These are phyloP conservation scores for Microctenopoma lineatum DNA, from an alignment of 2,797 vertebrate genomes.

Conservation along the genomic window DNA sequence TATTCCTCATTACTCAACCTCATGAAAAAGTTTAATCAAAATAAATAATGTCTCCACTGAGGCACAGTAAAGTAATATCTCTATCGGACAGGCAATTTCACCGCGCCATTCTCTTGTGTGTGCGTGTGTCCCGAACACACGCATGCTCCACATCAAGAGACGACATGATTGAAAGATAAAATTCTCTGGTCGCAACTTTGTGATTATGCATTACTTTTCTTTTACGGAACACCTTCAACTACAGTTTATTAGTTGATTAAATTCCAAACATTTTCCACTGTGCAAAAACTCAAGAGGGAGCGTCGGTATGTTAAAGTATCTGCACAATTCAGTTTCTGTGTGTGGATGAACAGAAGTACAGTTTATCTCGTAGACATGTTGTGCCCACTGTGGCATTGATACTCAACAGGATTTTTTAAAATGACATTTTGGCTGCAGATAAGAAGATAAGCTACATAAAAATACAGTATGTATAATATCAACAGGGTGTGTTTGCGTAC, in stretches of 20 bases:
- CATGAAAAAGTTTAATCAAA: constrained; percentile 69
- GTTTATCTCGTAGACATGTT: constrained; percentile 27
- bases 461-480: neutral
- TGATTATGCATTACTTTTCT: constrained; percentile 29
- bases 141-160: constrained; percentile 17
- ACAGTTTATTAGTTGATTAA: constrained; percentile 14
- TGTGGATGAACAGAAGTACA: constrained; percentile 21
- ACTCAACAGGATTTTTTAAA: neutral
- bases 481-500: neutral
- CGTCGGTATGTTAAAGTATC: constrained; percentile 24
- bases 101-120: constrained; percentile 5
- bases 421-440: constrained; percentile 2
- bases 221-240: constrained; percentile 14
- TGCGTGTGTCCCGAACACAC: constrained; percentile 4
- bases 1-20: constrained; percentile 61
- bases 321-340: constrained; percentile 19
- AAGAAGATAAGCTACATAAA: constrained; percentile 10
- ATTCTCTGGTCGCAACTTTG: constrained; percentile 35
- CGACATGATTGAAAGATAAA: constrained; percentile 43
- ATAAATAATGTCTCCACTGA: constrained; percentile 61
- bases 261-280: constrained; percentile 19
- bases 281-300: constrained; percentile 1
- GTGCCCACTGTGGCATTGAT: neutral
- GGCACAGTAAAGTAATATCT: constrained; percentile 58
- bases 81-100: constrained; percentile 45